Percentiles rank a stretch among this genome's conserved stretches.
phyloP scores from a whole-genome alignment of 2,888 invertebrate species.

The Unio delphinus region DNA sequence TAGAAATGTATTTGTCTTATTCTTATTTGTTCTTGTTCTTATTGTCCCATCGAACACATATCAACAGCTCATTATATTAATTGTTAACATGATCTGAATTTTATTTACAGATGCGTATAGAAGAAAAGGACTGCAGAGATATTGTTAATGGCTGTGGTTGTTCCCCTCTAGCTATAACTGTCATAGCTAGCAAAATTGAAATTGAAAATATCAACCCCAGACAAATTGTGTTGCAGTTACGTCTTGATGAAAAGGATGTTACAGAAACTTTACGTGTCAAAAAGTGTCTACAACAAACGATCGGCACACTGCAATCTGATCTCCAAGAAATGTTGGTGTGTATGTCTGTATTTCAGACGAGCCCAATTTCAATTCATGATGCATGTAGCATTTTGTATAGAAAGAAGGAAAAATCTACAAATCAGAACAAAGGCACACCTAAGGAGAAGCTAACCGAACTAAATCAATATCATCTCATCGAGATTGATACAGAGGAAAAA shows the following conservation, averaged over 20 bases:
- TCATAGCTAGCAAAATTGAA: constrained; percentile 17
- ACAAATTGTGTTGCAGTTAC: constrained; percentile 20
- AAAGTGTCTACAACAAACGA: constrained; percentile 10
- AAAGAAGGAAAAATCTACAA: neutral
- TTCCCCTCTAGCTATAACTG: constrained; percentile 26
- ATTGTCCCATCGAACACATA: too few species aligned
- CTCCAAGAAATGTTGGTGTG: constrained; percentile 9
- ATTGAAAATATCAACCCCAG: constrained; percentile 16
- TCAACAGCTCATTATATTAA: too few species aligned
- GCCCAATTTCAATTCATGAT: constrained; percentile 9
- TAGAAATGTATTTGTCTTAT: too few species aligned
- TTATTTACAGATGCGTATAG: neutral
- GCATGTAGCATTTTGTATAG: constrained; percentile 6
- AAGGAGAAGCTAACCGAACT: constrained; percentile 11
- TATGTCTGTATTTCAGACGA: constrained; percentile 23
- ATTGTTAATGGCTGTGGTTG: constrained; percentile 25
- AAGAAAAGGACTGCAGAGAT: constrained; percentile 8
- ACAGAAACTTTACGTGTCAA: constrained; percentile 17
- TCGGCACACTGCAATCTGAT: constrained; percentile 7
- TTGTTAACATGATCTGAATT: too few species aligned
- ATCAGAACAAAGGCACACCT: neutral
- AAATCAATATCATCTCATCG: neutral
- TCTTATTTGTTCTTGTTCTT: too few species aligned
- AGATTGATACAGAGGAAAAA: neutral
- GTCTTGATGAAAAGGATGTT: constrained; percentile 28